Evolutionary conservation across 2,888 invertebrate species (phyloP), one percentile per base, ranked within the genome.

Genomic region (Capitulum mitella): DNA sequence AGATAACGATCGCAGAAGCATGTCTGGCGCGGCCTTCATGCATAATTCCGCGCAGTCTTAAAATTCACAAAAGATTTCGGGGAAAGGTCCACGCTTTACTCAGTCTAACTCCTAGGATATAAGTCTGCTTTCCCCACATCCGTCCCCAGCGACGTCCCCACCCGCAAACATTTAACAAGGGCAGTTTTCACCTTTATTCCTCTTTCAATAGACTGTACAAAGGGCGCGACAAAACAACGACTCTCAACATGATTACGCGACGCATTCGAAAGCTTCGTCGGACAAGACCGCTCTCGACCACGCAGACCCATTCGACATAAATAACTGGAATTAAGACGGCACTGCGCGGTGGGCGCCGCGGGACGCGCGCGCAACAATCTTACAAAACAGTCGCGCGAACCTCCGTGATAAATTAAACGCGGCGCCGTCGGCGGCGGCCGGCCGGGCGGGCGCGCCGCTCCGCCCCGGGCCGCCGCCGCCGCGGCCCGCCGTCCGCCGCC

Each of bases 171-270:
- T 19, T 19, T 12, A 14, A 0, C 10, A 34, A 70, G 37, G 40
- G 29, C 37, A 70, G 40, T 70, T 40, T 70, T 29, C 70, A 58
- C 70, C 70, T 70, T 16, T 70, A 70, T 70, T 70, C 40, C 64
- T 70, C 37, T 70, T 6, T 70, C 70, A 70, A 70, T 70, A 40
- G n/a, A 70, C 70, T 70, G 70, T 70, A 70, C 70, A 70, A 70
- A 70, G 70, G 22, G 70, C 70, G 70, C 70, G 70, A 40, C 70
- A 70, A 64, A 64, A 64, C 64, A 70, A 70, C 70, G 70, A 40
- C 37, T 22, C 37, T 40, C 70, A 70, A 40, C 70, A 40, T 70
- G 70, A 70, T 70, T 40, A 70, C 70, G 26, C 40, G 29, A 70
- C 22, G 40, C 70, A 26, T 40, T 26, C 29, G 10, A 29, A 3